Conservation (phyloP, 2,113 vertebrate species). For the Entomyzon cyanotis region DNA sequence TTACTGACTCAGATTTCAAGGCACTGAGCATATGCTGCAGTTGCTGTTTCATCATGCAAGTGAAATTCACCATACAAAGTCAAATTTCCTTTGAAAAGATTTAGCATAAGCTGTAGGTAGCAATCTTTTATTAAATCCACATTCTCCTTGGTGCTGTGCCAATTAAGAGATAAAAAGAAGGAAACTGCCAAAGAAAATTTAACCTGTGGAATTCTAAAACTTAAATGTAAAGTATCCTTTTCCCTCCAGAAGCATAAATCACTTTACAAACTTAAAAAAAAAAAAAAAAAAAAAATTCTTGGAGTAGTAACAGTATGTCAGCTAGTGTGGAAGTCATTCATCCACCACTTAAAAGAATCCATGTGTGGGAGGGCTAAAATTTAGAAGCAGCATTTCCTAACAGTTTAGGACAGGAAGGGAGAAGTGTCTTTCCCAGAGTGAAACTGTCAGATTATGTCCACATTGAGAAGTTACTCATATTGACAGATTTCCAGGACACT, state of each 20-base stretch:
- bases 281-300: neutral
- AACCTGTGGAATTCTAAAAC: neutral
- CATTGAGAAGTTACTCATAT: neutral
- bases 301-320: neutral
- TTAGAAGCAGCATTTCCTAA: neutral
- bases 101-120: constrained; percentile 9
- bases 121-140: neutral
- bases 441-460: neutral
- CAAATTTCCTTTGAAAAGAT: constrained; percentile 2
- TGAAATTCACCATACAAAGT: neutral
- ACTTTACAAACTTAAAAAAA: neutral
- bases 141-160: neutral
- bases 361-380: neutral
- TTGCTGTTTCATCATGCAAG: neutral
- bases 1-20: constrained; percentile 1
- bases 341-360: neutral
- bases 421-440: neutral
- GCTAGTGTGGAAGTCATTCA: neutral
- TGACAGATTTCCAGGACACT: neutral
- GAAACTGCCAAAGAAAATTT: neutral
- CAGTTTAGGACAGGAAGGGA: neutral
- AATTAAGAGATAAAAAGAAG: neutral
- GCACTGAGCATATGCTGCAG: neutral
- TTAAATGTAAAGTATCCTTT: neutral
- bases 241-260: neutral